Percentiles rank a stretch among this genome's conserved stretches.
phyloP scores from a whole-genome alignment of 2,113 vertebrate species.

The Takifugu flavidus region DNA sequence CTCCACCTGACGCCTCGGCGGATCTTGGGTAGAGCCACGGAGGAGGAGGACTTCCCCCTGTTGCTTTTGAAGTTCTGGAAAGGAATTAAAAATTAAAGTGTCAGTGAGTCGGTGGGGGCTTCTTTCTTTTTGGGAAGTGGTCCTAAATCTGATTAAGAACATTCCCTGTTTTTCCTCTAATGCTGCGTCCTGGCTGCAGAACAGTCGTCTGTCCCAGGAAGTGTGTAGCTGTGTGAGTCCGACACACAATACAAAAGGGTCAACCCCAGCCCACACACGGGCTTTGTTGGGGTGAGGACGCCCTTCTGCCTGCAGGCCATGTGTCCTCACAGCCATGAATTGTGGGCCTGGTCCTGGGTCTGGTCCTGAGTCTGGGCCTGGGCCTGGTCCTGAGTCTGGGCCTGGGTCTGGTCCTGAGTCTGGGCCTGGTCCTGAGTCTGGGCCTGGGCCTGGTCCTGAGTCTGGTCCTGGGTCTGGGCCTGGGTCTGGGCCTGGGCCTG shows the following conservation, averaged over 20 bases:
- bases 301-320: constrained; percentile 18
- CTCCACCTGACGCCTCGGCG: constrained; percentile 10
- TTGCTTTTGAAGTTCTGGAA: constrained; percentile 44
- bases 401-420: no score
- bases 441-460: no score
- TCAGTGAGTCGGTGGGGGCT: constrained; percentile 8
- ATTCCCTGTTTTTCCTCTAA: constrained; percentile 66
- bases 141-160: constrained; percentile 64
- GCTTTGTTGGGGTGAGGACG: constrained; percentile 43
- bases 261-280: constrained; percentile 40
- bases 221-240: constrained; percentile 7
- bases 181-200: constrained; percentile 61
- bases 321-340: constrained; percentile 2
- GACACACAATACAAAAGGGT: constrained; percentile 24
- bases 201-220: constrained; percentile 52
- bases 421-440: no score
- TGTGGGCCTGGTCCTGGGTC: no score
- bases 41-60: constrained; percentile 28
- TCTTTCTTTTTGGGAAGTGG: constrained; percentile 50
- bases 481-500: no score
- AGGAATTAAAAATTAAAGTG: constrained; percentile 42
- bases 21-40: constrained; percentile 17
- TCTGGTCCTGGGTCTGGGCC: no score
- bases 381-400: constrained; percentile 23
- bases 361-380: constrained; percentile 28